Base-by-base conservation (phyloP, 2,888 invertebrate species). In the Noctua fimbriata region DNA sequence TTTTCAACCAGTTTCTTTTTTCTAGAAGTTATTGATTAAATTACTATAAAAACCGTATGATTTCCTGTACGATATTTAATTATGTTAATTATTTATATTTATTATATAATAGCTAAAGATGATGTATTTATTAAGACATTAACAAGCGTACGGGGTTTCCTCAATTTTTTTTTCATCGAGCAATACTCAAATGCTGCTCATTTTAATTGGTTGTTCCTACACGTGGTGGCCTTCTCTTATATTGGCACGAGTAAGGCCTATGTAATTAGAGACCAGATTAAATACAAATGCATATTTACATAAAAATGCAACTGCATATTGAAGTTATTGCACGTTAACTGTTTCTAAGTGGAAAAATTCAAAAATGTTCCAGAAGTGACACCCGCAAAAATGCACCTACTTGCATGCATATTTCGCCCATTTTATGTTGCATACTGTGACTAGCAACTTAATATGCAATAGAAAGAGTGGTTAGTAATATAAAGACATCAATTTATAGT, bases 111-210 rank as follows among this genome's bases (percentile, higher is more conserved):
- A 41, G n/a, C 21, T 67, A n/a, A 32, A 18, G 47, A 18, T 49
- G 49, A 67, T 36, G 36, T 28, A 24, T 14, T 55, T 47, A 65
- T 12, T 9, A n/a, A 21, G 0, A 47, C 47, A n/a, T 70, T 24
- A 72, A 24, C 3, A 18, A 2, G 9, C 21, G 24, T 32, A 21
- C 66, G 79, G 44, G 78, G 79, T 49, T 58, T 24, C 78, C 58
- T 79, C 36, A 36, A 28, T 44, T n/a, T n/a, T 76, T 76, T 49
- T 63, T 28, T n/a, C 7, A 49, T 28, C 24, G 24, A 12, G 60
- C 18, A 14, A 44, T 44, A 18, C 47, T n/a, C 2, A 21, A 73
- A n/a, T 36, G 7, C 12, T 47, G 21, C 18, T 44, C 6, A n/a
- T 36, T n/a, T n/a, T 12, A 71, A 28, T 69, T 69, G 44, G 12